These are phyloP conservation scores for Corvus moneduloides DNA, from an alignment of 2,113 vertebrate species.

Conservation along the genomic window DNA sequence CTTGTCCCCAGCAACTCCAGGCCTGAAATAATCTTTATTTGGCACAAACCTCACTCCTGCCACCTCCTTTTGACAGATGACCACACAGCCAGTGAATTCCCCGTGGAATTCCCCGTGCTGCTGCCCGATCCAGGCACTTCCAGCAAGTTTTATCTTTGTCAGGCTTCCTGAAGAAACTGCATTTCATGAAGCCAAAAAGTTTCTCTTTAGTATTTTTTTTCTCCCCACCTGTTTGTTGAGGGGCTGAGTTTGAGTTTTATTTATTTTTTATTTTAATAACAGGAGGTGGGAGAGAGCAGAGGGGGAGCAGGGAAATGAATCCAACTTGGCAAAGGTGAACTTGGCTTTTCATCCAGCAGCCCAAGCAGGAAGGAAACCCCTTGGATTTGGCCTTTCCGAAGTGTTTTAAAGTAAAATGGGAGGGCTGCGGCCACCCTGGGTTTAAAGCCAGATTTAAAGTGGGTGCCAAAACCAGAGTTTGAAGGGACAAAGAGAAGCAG, in stretches of 20 bases:
- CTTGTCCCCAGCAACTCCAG: not conserved
- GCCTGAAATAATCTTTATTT: not conserved
- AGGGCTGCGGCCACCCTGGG: not conserved
- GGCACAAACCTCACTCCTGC: not conserved
- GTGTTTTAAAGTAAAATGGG: not conserved
- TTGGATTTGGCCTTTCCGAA: not conserved
- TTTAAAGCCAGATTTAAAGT: not conserved
- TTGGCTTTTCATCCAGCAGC: not conserved
- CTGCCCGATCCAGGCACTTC: rapidly evolving
- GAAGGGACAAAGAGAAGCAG: not conserved
- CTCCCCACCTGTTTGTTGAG: not conserved
- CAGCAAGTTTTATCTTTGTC: not conserved
- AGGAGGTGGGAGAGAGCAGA: not conserved
- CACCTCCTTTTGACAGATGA: not conserved
- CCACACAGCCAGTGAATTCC: not conserved
- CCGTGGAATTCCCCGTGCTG: not conserved
- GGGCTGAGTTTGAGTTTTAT: not conserved
- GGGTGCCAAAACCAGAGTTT: not conserved
- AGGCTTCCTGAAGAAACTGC: not conserved
- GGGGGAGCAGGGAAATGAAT: not conserved
- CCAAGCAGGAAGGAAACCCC: slow-evolving; percentile 12
- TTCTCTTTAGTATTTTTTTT: not conserved
- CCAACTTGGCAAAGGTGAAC: not conserved
- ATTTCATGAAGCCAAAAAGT: not conserved
- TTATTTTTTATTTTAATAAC: not conserved